phyloP scores from a whole-genome alignment of 2,113 vertebrate genomes.

The Benitochromis conjunctus region DNA sequence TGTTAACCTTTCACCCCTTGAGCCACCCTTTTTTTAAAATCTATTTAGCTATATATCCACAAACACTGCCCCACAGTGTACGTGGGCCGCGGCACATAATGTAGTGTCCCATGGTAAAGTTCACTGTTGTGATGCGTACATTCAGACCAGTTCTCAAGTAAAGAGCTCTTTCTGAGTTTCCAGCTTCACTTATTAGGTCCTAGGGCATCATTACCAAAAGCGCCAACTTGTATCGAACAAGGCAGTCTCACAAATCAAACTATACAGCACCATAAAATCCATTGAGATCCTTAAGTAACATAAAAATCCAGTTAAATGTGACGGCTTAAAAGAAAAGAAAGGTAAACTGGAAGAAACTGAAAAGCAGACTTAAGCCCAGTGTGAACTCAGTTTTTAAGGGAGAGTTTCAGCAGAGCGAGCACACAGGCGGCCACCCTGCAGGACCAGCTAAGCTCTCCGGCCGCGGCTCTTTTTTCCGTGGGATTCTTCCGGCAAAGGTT shows the following conservation, averaged over 20 bases:
- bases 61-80: slow-evolving; percentile 10
- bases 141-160: slow-evolving; percentile 3
- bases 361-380: not conserved
- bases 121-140: slow-evolving; percentile 12
- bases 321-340: not conserved
- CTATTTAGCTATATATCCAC: slow-evolving; percentile 20
- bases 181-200: slow-evolving; percentile 13
- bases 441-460: slow-evolving; percentile 35
- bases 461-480: slow-evolving; percentile 65
- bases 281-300: slow-evolving; percentile 19
- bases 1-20: slow-evolving; percentile 21
- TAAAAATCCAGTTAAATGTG: not conserved
- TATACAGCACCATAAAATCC: slow-evolving; percentile 45
- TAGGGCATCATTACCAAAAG: slow-evolving; percentile 21
- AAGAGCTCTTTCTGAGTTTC: slow-evolving; percentile 12
- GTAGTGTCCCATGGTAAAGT: slow-evolving; percentile 40
- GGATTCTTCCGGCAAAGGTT: slow-evolving; percentile 73
- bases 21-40: not conserved
- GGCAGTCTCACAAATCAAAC: not conserved
- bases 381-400: slow-evolving; percentile 17
- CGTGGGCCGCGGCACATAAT: slow-evolving; percentile 5
- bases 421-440: slow-evolving; percentile 44
- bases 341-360: not conserved
- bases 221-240: not conserved
- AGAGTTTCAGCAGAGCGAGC: slow-evolving; percentile 24